These are phyloP conservation scores for Indri indri DNA, from an alignment of 2,113 vertebrate genomes.

Conservation along the genomic window DNA sequence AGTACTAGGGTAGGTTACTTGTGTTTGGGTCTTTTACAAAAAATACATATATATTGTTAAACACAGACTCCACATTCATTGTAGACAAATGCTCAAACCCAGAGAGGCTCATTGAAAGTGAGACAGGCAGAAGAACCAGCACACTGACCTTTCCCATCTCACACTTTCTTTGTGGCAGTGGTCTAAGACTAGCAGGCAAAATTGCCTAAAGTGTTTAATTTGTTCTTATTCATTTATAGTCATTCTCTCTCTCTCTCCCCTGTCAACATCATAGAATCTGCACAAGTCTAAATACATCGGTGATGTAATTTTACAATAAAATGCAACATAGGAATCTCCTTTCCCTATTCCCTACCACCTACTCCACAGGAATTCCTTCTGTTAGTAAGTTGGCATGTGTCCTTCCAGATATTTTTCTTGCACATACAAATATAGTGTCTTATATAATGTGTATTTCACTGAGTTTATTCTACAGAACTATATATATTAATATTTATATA, in stretches of 20 bases:
- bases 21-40: background rate
- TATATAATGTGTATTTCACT: background rate
- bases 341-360: background rate
- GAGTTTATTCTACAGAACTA: background rate
- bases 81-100: background rate
- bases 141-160: background rate
- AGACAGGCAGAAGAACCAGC: background rate
- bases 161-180: background rate
- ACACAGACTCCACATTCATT: background rate
- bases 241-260: background rate
- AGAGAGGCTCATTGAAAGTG: background rate
- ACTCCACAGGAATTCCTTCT: background rate
- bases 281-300: background rate
- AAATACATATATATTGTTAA: background rate
- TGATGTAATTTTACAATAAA: background rate
- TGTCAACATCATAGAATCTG: background rate
- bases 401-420: conserved; percentile 1
- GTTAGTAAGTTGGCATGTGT: background rate
- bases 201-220: background rate
- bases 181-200: background rate
- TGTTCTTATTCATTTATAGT: background rate
- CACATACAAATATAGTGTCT: background rate
- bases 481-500: background rate
- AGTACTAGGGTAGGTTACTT: background rate
- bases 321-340: background rate